phyloP scores from a whole-genome alignment of 1,140 invertebrate genomes.

The Cydia fagiglandana region DNA sequence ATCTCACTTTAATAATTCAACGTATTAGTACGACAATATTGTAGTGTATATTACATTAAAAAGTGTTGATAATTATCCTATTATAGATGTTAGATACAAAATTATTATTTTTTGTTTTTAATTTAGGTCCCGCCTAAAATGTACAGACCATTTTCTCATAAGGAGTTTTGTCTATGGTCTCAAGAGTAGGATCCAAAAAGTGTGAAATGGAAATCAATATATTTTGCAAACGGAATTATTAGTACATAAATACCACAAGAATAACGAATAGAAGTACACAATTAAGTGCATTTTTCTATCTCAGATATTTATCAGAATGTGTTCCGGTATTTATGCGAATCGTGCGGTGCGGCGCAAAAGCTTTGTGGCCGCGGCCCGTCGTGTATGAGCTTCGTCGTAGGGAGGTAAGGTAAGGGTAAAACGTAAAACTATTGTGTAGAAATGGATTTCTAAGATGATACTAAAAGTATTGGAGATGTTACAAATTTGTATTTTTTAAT shows the following conservation, averaged over 20 bases:
- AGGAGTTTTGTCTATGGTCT: slow-evolving; percentile 20
- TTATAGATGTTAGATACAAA: slow-evolving; percentile 56
- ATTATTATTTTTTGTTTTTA: slow-evolving; percentile 37
- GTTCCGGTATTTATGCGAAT: slow-evolving; percentile 57
- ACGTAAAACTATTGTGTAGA: slow-evolving; percentile 68
- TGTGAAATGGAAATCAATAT: slow-evolving; percentile 16
- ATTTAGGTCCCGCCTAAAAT: slow-evolving; percentile 50
- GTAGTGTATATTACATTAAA: slow-evolving; percentile 48
- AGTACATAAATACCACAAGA: background rate
- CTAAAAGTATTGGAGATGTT: slow-evolving; percentile 75
- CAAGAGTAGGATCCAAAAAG: slow-evolving; percentile 7
- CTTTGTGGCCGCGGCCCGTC: slow-evolving; percentile 61
- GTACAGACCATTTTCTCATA: slow-evolving; percentile 30
- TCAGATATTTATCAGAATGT: slow-evolving; percentile 71
- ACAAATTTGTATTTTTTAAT: slow-evolving; percentile 74
- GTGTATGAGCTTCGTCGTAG: slow-evolving; percentile 75
- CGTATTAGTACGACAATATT: slow-evolving; percentile 74
- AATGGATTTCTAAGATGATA: slow-evolving; percentile 71
- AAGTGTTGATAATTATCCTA: slow-evolving; percentile 46
- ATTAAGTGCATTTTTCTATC: slow-evolving; percentile 55
- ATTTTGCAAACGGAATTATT: slow-evolving; percentile 14
- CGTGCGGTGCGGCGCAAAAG: slow-evolving; percentile 51
- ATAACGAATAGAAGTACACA: slow-evolving; percentile 5
- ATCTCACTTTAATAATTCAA: slow-evolving; percentile 55
- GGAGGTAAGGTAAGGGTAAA: slow-evolving; percentile 64